A percentile compares a stretch with the other conserved stretches of the same genome.
These are phyloP conservation scores for Poicephalus meyeri DNA, from an alignment of 2,113 vertebrate species.

Conservation along the genomic window DNA sequence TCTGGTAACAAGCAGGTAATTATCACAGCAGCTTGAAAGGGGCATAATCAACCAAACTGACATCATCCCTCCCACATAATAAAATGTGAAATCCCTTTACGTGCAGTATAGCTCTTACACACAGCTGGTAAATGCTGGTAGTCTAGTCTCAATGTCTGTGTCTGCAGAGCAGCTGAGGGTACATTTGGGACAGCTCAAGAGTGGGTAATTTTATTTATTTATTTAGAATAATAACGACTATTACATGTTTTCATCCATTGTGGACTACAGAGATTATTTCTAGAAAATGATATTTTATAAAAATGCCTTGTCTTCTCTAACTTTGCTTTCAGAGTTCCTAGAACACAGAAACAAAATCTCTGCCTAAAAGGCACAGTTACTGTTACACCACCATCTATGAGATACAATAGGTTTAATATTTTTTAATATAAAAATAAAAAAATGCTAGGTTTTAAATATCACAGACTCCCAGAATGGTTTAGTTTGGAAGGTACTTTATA, in stretches of 20 bases:
- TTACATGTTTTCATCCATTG: background rate
- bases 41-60: conserved; percentile 70
- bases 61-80: conserved; percentile 69
- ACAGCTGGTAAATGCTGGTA: conserved; percentile 64
- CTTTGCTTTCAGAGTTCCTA: background rate
- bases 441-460: background rate
- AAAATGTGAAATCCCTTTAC: conserved; percentile 65
- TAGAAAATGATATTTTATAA: background rate
- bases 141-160: background rate
- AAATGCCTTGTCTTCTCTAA: background rate
- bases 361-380: background rate
- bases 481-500: background rate
- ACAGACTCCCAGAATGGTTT: background rate
- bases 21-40: conserved; percentile 74
- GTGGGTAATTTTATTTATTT: background rate
- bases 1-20: conserved; percentile 70
- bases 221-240: background rate
- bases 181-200: background rate
- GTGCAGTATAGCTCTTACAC: conserved; percentile 44
- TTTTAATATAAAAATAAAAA: background rate
- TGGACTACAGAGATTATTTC: background rate
- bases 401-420: background rate
- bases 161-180: conserved; percentile 23
- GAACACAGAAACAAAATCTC: background rate
- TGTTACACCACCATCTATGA: fast-evolving